phyloP scores from a whole-genome alignment of 2,888 invertebrate genomes.

The Zaprionus lineosus region DNA sequence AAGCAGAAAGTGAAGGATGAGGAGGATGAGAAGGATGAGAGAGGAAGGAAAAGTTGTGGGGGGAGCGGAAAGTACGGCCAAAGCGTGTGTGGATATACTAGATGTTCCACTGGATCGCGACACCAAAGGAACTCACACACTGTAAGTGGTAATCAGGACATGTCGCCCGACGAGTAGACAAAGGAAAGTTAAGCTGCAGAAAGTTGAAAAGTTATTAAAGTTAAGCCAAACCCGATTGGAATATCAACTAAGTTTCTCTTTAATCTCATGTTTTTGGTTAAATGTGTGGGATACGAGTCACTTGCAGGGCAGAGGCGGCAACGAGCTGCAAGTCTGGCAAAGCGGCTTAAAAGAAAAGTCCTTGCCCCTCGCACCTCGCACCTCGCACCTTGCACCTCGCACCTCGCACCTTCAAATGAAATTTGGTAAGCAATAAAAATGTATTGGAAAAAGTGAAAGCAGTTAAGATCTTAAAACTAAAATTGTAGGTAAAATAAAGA shows the following conservation, averaged over 20 bases:
- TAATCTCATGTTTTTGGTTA: neutral
- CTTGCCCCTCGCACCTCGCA: too few species aligned
- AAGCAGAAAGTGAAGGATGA: neutral
- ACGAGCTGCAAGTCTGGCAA: too few species aligned
- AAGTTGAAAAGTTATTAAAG: constrained; percentile 76
- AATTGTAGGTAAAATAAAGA: too few species aligned
- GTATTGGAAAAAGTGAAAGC: too few species aligned
- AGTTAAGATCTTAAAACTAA: too few species aligned
- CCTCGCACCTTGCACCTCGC: too few species aligned
- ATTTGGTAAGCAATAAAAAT: too few species aligned
- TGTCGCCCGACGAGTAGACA: constrained; percentile 61
- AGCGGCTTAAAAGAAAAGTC: too few species aligned
- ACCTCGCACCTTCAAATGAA: too few species aligned
- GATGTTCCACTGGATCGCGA: neutral
- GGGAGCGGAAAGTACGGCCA: neutral
- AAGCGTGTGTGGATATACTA: neutral
- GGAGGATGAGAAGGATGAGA: neutral
- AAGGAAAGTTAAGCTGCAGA: constrained; percentile 53
- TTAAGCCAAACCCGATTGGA: constrained; percentile 72
- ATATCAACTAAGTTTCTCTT: constrained; percentile 57
- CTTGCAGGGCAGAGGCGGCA: too few species aligned
- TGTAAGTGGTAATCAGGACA: constrained; percentile 71
- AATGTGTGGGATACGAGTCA: too few species aligned
- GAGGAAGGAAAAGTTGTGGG: neutral
- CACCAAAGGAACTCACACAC: constrained; percentile 28